Conservation (phyloP, 2,113 vertebrate species). For the Gracilinanus agilis region DNA sequence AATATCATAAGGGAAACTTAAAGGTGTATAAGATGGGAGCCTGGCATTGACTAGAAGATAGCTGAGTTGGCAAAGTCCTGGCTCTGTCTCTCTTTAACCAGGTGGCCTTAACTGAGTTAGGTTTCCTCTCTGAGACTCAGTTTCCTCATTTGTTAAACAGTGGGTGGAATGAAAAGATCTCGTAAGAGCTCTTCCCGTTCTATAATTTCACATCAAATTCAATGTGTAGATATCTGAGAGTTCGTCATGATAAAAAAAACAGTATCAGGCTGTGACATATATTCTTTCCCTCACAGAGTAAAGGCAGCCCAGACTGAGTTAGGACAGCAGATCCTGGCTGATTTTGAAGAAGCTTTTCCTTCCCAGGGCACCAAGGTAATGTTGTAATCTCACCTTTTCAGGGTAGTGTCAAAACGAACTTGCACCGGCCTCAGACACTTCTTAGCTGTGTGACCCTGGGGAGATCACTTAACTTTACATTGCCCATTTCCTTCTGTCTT, state of each 20-base stretch:
- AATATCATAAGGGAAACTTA: not conserved
- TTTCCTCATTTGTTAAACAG: not conserved
- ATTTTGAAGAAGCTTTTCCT: slow-evolving; percentile 98
- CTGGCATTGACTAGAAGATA: too few relatives aligned
- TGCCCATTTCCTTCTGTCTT: too few relatives aligned
- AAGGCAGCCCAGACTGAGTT: slow-evolving; percentile 97
- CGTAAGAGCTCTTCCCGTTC: not conserved
- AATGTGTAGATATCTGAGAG: not conserved
- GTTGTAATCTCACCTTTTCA: slow-evolving; percentile 2
- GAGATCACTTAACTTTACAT: too few relatives aligned
- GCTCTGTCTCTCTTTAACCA: too few relatives aligned
- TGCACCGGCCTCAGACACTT: not conserved
- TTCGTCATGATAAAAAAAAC: not conserved
- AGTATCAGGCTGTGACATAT: not conserved
- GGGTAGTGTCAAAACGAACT: not conserved
- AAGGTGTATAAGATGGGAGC: too few relatives aligned
- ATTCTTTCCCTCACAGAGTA: slow-evolving; percentile 87
- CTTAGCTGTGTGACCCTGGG: too few relatives aligned
- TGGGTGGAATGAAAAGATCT: not conserved
- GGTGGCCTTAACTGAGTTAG: too few relatives aligned
- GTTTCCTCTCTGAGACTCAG: not conserved
- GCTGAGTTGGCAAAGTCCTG: too few relatives aligned
- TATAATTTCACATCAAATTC: not conserved
- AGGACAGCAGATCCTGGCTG: slow-evolving; percentile 97
- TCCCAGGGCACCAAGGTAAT: slow-evolving; percentile 96